These are phyloP conservation scores for Lepidurus couesii DNA, from an alignment of 1,140 invertebrate species.

Conservation along the genomic window DNA sequence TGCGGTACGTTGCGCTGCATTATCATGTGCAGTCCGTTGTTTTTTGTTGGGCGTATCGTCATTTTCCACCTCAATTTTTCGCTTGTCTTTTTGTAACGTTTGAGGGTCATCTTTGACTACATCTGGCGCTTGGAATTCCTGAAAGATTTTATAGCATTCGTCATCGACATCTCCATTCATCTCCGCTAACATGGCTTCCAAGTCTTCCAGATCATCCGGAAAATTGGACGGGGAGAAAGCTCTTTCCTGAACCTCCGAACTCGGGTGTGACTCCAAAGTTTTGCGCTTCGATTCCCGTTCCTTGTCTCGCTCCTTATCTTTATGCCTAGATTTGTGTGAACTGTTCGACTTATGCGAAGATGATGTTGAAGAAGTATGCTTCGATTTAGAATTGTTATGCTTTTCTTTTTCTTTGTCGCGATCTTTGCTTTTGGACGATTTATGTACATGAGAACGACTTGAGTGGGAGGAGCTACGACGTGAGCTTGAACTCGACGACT, in stretches of 20 bases:
- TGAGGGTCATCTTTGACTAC: neutral
- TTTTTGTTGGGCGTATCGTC: slow-evolving; percentile 32
- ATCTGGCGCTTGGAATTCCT: slow-evolving; percentile 31
- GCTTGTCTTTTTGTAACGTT: neutral
- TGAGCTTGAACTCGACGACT: neutral
- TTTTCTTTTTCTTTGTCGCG: slow-evolving; percentile 26
- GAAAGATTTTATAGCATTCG: slow-evolving; percentile 33
- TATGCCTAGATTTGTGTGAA: slow-evolving; percentile 8
- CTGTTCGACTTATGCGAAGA: slow-evolving; percentile 32
- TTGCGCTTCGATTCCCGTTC: slow-evolving; percentile 37
- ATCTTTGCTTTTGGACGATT: slow-evolving; percentile 28
- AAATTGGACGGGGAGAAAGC: slow-evolving; percentile 2
- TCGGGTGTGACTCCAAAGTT: slow-evolving; percentile 34
- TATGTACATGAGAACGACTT: neutral
- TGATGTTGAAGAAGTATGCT: slow-evolving; percentile 32
- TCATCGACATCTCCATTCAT: slow-evolving; percentile 28
- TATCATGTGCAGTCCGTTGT: slow-evolving; percentile 36
- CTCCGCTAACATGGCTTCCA: slow-evolving; percentile 29
- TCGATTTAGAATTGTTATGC: slow-evolving; percentile 32
- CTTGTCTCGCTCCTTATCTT: slow-evolving; percentile 36
- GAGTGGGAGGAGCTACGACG: neutral
- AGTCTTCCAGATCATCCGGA: slow-evolving; percentile 19
- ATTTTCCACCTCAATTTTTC: neutral
- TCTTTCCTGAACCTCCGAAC: neutral
- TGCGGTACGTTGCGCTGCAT: slow-evolving; percentile 28